phyloP scores from a whole-genome alignment of 2,797 vertebrate species.

The Chelon auratus region DNA sequence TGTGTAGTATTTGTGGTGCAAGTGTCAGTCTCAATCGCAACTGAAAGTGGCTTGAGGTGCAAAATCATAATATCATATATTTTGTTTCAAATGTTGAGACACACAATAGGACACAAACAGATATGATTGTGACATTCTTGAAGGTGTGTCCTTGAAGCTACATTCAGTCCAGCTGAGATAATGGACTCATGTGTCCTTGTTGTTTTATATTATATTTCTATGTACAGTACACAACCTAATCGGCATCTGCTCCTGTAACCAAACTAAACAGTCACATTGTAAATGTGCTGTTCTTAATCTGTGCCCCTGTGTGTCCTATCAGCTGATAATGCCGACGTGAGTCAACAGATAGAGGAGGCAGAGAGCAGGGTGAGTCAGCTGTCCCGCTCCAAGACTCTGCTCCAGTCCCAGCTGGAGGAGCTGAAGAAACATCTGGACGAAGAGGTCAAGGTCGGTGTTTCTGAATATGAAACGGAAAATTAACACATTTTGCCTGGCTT shows the following conservation, averaged over 20 bases:
- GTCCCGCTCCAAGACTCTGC: conserved; percentile 78
- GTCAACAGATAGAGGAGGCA: conserved; percentile 82
- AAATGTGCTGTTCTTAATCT: too few relatives aligned
- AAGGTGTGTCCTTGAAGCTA: background rate
- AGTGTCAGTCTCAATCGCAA: too few relatives aligned
- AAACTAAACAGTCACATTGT: background rate
- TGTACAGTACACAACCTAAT: background rate
- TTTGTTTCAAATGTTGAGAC: background rate
- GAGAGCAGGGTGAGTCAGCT: conserved; percentile 81
- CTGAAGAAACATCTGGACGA: conserved; percentile 87
- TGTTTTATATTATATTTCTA: background rate
- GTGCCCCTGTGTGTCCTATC: conserved; percentile 25
- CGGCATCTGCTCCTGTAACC: background rate
- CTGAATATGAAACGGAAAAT: background rate
- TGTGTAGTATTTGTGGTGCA: too few relatives aligned
- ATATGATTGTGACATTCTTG: too few relatives aligned
- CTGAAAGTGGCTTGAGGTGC: background rate
- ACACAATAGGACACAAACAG: background rate
- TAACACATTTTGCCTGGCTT: background rate
- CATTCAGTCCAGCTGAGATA: background rate
- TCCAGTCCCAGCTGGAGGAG: conserved; percentile 83
- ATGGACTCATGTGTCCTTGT: background rate
- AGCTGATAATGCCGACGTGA: conserved; percentile 86
- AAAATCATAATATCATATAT: background rate
- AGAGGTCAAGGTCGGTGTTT: conserved; percentile 84